These are phyloP conservation scores for Suillia variegata DNA, from an alignment of 2,888 invertebrate species.

Conservation along the genomic window DNA sequence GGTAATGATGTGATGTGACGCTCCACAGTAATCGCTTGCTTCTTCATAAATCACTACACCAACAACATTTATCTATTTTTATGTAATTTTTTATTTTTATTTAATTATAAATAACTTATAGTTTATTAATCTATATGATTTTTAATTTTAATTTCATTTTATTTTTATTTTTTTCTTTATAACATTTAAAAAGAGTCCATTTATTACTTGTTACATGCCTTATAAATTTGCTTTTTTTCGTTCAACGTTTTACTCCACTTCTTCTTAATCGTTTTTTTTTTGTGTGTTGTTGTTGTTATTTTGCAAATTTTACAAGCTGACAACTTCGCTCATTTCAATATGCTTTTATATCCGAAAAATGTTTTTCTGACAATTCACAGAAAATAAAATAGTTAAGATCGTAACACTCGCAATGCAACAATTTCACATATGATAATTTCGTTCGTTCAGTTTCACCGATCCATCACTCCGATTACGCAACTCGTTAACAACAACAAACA, in stretches of 20 bases:
- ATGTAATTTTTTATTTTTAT: constrained; percentile 53
- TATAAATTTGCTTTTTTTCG: constrained; percentile 19
- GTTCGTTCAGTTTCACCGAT: too few species aligned
- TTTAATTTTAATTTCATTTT: constrained; percentile 37
- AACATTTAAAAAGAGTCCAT: constrained; percentile 35
- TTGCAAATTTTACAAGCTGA: constrained; percentile 21
- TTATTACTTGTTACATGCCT: constrained; percentile 23
- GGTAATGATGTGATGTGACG: too few species aligned
- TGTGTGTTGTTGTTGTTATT: constrained; percentile 13
- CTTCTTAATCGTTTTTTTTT: constrained; percentile 3
- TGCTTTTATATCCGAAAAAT: not conserved
- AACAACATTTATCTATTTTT: too few species aligned
- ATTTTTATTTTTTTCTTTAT: constrained; percentile 29
- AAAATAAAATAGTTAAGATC: constrained; percentile 15
- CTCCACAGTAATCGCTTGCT: too few species aligned
- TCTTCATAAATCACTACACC: too few species aligned
- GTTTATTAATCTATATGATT: constrained; percentile 55
- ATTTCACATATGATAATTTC: constrained; percentile 36
- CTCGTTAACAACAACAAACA: too few species aligned
- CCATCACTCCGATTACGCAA: too few species aligned
- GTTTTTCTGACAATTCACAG: not conserved
- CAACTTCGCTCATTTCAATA: too few species aligned
- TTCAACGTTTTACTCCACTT: too few species aligned
- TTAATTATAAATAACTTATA: constrained; percentile 61
- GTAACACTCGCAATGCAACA: constrained; percentile 35